Conservation (phyloP, 2,113 vertebrate genomes). For the Megaptera novaeangliae region DNA sequence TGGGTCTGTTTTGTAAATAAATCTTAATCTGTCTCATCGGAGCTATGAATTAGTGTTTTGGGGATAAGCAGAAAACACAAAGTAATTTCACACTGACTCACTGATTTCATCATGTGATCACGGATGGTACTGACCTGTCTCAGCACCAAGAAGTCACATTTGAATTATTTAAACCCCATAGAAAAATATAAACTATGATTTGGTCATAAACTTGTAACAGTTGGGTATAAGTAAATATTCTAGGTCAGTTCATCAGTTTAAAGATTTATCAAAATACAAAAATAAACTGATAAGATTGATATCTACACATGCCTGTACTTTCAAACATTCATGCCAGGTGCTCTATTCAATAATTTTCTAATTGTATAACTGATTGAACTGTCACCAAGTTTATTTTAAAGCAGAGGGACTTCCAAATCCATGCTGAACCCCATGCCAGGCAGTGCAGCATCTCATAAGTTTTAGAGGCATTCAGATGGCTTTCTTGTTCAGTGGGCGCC, state of each 20-base stretch:
- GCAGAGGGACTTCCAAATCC: not conserved
- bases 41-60: not conserved
- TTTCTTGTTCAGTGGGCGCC: fast-evolving
- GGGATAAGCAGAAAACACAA: not conserved
- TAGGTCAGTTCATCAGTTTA: not conserved
- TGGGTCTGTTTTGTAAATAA: not conserved
- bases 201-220: not conserved
- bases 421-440: fast-evolving
- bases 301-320: fast-evolving
- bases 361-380: not conserved
- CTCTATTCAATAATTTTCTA: not conserved
- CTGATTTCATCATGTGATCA: not conserved
- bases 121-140: not conserved
- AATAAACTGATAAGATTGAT: no score
- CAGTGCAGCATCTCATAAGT: fast-evolving
- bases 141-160: not conserved
- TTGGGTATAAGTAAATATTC: not conserved
- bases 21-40: not conserved
- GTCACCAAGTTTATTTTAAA: no score
- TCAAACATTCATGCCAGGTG: fast-evolving
- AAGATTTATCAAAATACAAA: not conserved
- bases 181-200: not conserved
- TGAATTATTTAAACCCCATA: not conserved
- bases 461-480: not conserved
- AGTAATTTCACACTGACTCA: not conserved